These are phyloP conservation scores for Aphidius ervi DNA, from an alignment of 1,140 invertebrate species.

Conservation along the genomic window DNA sequence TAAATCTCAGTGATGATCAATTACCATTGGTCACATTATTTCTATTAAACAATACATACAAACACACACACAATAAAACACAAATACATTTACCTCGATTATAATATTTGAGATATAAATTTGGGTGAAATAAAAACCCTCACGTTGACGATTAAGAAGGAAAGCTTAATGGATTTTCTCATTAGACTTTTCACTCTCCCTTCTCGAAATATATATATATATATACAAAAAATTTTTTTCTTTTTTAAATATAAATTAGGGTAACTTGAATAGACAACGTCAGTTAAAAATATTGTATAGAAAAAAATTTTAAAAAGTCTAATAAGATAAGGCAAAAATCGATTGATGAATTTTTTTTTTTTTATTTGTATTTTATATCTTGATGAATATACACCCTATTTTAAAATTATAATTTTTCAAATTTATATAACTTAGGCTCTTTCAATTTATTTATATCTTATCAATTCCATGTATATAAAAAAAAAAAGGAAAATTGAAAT, in stretches of 20 bases:
- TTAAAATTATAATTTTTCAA: too few species aligned
- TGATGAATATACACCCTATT: too few species aligned
- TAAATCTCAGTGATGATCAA: background rate
- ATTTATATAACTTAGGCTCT: too few species aligned
- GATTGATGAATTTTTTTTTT: too few species aligned
- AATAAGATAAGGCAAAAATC: too few species aligned
- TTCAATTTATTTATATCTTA: too few species aligned
- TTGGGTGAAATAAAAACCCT: background rate
- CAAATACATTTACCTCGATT: background rate
- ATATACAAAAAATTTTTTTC: conserved; percentile 9
- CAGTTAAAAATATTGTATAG: too few species aligned
- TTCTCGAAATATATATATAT: conserved; percentile 2
- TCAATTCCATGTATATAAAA: background rate
- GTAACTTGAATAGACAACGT: too few species aligned
- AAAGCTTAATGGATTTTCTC: conserved; percentile 35
- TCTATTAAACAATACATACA: background rate
- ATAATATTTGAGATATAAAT: background rate
- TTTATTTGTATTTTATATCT: too few species aligned
- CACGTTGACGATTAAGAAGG: conserved; percentile 24
- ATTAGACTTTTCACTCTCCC: conserved; percentile 19
- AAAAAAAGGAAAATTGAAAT: conserved; percentile 5
- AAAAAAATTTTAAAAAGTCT: too few species aligned
- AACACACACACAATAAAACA: background rate
- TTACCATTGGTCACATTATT: background rate
- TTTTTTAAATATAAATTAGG: conserved; percentile 8